These are phyloP conservation scores for Basileuterus tristriatus DNA, from an alignment of 2,797 vertebrate species.

Conservation along the genomic window DNA sequence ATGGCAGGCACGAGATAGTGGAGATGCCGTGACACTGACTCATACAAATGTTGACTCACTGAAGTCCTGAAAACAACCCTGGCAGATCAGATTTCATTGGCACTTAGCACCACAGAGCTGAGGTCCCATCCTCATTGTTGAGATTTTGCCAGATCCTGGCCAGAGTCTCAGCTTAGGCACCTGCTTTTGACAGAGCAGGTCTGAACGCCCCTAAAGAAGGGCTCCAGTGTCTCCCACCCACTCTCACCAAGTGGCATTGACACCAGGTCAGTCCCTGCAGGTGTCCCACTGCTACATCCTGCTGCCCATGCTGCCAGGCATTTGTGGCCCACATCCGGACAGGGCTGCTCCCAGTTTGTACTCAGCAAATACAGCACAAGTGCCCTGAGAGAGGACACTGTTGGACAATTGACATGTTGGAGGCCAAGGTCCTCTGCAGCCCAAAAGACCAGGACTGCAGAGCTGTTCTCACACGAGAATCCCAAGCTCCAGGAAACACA, in stretches of 20 bases:
- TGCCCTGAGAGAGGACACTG: neutral
- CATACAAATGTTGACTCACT: neutral
- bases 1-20: fast-evolving
- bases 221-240: neutral
- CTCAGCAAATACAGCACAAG: neutral
- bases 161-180: neutral
- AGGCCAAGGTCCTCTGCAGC: neutral
- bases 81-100: neutral
- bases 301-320: fast-evolving
- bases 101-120: neutral
- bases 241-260: neutral
- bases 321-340: neutral
- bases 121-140: neutral
- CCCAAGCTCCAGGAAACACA: neutral
- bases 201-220: neutral
- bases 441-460: neutral
- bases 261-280: neutral
- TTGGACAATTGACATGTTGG: fast-evolving
- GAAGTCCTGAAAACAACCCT: neutral
- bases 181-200: neutral
- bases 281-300: neutral
- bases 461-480: neutral
- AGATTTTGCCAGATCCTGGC: neutral
- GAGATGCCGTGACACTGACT: neutral
- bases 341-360: neutral